Percentiles rank a stretch among this genome's conserved stretches.
These are phyloP conservation scores for Mugil cephalus DNA, from an alignment of 2,113 vertebrate genomes.

Conservation along the genomic window DNA sequence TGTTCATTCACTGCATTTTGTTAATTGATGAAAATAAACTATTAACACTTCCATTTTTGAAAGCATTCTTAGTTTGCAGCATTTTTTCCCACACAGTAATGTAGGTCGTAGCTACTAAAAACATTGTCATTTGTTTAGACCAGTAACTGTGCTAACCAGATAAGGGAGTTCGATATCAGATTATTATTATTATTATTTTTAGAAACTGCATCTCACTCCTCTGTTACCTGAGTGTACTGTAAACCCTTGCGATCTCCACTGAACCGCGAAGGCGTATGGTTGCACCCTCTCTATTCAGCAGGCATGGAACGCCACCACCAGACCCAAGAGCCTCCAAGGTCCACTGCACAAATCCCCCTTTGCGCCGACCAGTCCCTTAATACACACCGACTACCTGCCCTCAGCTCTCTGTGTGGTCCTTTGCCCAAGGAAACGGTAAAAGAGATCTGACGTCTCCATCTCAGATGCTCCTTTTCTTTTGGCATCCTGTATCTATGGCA, in stretches of 20 bases:
- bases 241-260: slow-evolving; percentile 20
- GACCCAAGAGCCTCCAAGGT: slow-evolving; percentile 69
- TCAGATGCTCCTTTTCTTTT: slow-evolving; percentile 45
- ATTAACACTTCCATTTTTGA: no score
- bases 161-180: no score
- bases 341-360: slow-evolving; percentile 81
- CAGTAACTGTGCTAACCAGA: no score
- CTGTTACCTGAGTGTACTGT: slow-evolving; percentile 8
- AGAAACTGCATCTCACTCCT: background rate
- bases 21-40: no score
- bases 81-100: no score
- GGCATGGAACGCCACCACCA: slow-evolving; percentile 38
- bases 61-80: no score
- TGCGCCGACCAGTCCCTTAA: slow-evolving; percentile 44
- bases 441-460: slow-evolving; percentile 43
- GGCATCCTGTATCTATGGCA: slow-evolving; percentile 17
- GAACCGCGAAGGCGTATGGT: slow-evolving; percentile 28
- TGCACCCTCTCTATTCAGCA: slow-evolving; percentile 56
- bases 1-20: no score
- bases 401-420: slow-evolving; percentile 79
- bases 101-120: no score
- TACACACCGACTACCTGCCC: slow-evolving; percentile 52
- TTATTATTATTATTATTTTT: no score
- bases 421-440: slow-evolving; percentile 45
- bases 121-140: no score